A percentile compares a stretch with the other conserved stretches of the same genome.
Evolutionary conservation across 1,140 invertebrate genomes (phyloP).

Genomic region (Drosophila azteca): DNA sequence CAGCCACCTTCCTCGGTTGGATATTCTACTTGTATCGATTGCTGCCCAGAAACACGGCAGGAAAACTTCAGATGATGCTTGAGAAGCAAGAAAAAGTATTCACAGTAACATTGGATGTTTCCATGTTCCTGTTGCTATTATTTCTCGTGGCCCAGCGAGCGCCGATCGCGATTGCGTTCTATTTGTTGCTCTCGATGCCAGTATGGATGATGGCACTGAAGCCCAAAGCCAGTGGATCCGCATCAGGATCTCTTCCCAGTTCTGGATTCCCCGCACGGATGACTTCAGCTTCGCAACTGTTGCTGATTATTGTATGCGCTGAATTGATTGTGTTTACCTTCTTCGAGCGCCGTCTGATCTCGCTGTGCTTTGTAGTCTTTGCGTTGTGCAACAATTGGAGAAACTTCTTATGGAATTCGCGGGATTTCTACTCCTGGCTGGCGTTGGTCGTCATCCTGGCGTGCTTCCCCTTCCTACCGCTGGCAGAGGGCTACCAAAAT

Average conservation of each 20-base stretch:
- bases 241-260: slow-evolving; percentile 14
- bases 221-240: slow-evolving; percentile 3
- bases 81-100: not conserved
- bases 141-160: slow-evolving; percentile 59
- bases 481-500: slow-evolving; percentile 84
- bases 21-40: slow-evolving; percentile 84
- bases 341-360: slow-evolving; percentile 70
- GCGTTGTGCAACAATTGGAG: slow-evolving; percentile 46
- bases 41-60: slow-evolving; percentile 8
- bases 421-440: slow-evolving; percentile 48
- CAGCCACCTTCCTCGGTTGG: slow-evolving; percentile 89
- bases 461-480: slow-evolving; percentile 89
- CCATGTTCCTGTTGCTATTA: slow-evolving; percentile 24
- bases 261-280: not conserved
- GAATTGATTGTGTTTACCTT: slow-evolving; percentile 83
- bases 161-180: slow-evolving; percentile 55
- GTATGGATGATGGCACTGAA: slow-evolving; percentile 57
- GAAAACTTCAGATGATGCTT: not conserved
- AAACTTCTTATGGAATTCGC: slow-evolving; percentile 15
- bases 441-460: slow-evolving; percentile 75
- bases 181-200: slow-evolving; percentile 64
- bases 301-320: slow-evolving; percentile 57
- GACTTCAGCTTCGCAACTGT: slow-evolving; percentile 35
- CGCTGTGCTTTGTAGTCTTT: slow-evolving; percentile 63
- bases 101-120: not conserved